Evolutionary conservation across 1,140 invertebrate species (phyloP).

Genomic region (Hyposmocoma kahamanoa): DNA sequence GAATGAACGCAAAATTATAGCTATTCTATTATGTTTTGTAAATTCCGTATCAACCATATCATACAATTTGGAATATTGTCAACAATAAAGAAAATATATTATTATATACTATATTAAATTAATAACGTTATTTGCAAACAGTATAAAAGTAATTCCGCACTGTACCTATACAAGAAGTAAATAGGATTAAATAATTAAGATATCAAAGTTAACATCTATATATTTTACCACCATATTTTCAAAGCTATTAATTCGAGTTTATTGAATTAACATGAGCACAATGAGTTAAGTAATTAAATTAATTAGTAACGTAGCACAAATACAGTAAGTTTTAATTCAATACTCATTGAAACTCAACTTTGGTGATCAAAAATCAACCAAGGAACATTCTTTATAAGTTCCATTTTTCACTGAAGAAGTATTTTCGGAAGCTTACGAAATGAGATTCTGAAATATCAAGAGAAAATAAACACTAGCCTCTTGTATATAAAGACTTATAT

Average conservation of each 20-base stretch:
- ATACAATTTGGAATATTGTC: too few relatives aligned
- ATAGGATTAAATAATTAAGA: too few relatives aligned
- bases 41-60: too few relatives aligned
- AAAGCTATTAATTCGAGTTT: constrained; percentile 7
- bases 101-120: too few relatives aligned
- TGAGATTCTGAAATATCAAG: constrained; percentile 33
- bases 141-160: too few relatives aligned
- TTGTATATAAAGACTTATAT: constrained; percentile 34
- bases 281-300: constrained; percentile 69
- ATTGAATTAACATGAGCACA: constrained; percentile 60
- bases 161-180: too few relatives aligned
- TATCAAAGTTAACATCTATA: too few relatives aligned
- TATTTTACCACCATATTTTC: too few relatives aligned
- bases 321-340: constrained; percentile 71
- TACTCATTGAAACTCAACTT: constrained; percentile 47
- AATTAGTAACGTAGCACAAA: constrained; percentile 65
- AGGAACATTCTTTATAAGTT: constrained; percentile 35
- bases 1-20: too few relatives aligned
- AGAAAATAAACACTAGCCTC: constrained; percentile 31
- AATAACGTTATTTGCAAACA: too few relatives aligned
- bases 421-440: constrained; percentile 62
- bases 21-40: too few relatives aligned
- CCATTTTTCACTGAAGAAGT: constrained; percentile 51
- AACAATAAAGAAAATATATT: too few relatives aligned
- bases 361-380: constrained; percentile 45